phyloP scores from a whole-genome alignment of 1,140 invertebrate genomes.

The Muscidifurax raptorellus region DNA sequence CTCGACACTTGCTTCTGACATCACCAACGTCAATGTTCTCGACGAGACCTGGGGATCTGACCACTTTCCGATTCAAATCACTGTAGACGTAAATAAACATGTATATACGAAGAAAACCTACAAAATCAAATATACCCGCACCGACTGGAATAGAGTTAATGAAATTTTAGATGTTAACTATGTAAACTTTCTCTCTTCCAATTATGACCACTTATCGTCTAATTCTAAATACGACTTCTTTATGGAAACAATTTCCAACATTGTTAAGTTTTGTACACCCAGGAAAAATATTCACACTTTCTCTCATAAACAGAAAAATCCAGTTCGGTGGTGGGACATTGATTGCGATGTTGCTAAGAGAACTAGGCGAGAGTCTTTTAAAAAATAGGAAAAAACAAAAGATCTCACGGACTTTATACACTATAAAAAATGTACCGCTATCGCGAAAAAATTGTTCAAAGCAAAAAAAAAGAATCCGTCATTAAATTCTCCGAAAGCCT shows the following conservation, averaged over 20 bases:
- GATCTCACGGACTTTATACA: constrained; percentile 15
- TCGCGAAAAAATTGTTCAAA: background rate
- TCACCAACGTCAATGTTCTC: constrained; percentile 57
- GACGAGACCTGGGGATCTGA: constrained; percentile 63
- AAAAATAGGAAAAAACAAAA: constrained; percentile 22
- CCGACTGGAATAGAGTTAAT: constrained; percentile 24
- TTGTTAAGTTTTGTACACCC: constrained; percentile 28
- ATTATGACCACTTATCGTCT: background rate
- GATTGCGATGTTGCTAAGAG: constrained; percentile 35
- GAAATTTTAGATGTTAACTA: background rate
- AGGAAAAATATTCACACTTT: constrained; percentile 39
- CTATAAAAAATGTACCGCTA: constrained; percentile 11
- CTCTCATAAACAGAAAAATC: background rate
- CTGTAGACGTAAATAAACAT: constrained; percentile 50
- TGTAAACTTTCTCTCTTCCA: background rate
- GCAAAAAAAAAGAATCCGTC: constrained; percentile 26
- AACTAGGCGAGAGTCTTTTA: background rate
- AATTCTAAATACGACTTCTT: constrained; percentile 39
- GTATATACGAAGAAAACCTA: constrained; percentile 29
- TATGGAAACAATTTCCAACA: constrained; percentile 46
- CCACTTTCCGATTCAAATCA: constrained; percentile 61
- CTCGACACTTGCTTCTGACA: constrained; percentile 51
- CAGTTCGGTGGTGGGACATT: constrained; percentile 46
- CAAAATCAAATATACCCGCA: constrained; percentile 40
- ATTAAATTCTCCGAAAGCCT: background rate